Percentiles rank a stretch among this genome's conserved stretches.
These are phyloP conservation scores for Limnephilus lunatus DNA, from an alignment of 2,888 invertebrate species.

Conservation along the genomic window DNA sequence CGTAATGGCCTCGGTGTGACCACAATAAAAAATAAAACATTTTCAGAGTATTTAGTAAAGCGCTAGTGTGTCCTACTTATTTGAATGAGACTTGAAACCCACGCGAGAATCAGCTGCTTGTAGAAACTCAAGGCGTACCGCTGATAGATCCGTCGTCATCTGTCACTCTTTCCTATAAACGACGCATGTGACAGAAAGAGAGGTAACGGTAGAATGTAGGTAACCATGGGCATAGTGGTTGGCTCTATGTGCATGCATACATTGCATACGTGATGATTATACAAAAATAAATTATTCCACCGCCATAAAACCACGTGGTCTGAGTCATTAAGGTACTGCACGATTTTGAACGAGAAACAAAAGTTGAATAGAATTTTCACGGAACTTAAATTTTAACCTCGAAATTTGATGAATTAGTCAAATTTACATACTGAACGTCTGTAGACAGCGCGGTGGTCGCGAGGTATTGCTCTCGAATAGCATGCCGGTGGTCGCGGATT, in stretches of 20 bases:
- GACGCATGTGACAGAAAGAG: neutral
- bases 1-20: neutral
- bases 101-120: neutral
- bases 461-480: too few species aligned
- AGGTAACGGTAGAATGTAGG: neutral
- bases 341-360: neutral
- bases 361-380: too few species aligned
- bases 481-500: too few species aligned
- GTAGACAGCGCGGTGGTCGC: too few species aligned
- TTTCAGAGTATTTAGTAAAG: neutral
- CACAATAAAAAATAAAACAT: neutral
- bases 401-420: too few species aligned
- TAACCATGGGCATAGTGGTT: neutral
- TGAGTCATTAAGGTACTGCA: neutral
- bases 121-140: neutral
- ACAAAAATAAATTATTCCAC: neutral
- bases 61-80: neutral
- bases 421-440: too few species aligned
- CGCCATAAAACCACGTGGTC: neutral
- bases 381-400: too few species aligned
- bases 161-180: neutral
- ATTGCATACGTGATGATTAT: neutral
- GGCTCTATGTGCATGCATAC: neutral
- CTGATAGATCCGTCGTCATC: neutral
- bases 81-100: neutral